Base-by-base conservation (phyloP, 1,140 invertebrate genomes). In the Yoshiicerus persimilis region DNA sequence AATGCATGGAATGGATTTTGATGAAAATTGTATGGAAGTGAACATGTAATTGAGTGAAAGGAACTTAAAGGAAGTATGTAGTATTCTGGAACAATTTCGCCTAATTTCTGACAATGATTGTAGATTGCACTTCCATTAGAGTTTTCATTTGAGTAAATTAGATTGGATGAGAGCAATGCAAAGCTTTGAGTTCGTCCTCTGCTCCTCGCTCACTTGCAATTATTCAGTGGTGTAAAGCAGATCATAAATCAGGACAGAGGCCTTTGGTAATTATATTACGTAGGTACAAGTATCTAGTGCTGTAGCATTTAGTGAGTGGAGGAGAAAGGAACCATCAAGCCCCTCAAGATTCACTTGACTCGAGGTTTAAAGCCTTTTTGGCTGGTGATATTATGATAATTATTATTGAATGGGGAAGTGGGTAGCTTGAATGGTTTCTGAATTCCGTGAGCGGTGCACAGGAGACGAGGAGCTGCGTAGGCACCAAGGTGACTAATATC, bases 211-310 rank as follows among this genome's bases (percentile, higher is more conserved):
- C 64, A 70, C 75, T 34, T n/a, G 32, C 75, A 80, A 80, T 80
- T 80, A 80, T 80, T 80, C 20, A 27, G 25, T 32, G 34, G 8
- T 36, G 10, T 36, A 80, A n/a, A 80, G 32, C 16, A 80, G 75
- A 80, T 80, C 32, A 80, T 80, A 80, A 80, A 80, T 80, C 75
- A 80, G 75, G 32, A 38, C 30, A n/a, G 30, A 80, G 70, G 34
- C 75, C 75, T 80, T 80, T 32, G 27, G 16, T 80, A 80, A 80
- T 80, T 36, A n/a, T 80, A 80, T 80, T 80, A 80, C n/a, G 75
- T 66, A 20, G 41, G 41, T 36, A 36, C 30, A n/a, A 80, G 75
- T 80, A 36, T 32, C 32, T 38, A 38, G 66, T 32, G 66, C 20
- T 32, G 25, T 70, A 27, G 25, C 30, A 30, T 66, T 16, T 32